phyloP scores from a whole-genome alignment of 2,888 invertebrate genomes.

The Ptychoptera albimana region DNA sequence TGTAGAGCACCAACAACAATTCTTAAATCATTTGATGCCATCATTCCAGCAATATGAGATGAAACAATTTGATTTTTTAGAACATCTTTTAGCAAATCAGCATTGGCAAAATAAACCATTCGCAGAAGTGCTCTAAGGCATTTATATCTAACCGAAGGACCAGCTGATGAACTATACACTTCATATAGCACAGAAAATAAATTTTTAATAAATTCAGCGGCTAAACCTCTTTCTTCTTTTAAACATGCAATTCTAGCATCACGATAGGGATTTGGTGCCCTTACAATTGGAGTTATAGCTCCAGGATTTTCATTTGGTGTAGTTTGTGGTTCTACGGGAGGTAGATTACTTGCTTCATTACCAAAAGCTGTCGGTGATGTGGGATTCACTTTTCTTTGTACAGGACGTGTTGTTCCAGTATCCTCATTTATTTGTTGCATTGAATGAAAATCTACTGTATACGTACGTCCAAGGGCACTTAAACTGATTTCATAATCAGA shows the following conservation, averaged over 20 bases:
- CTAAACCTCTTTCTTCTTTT: conserved; percentile 51
- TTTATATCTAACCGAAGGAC: conserved; percentile 93
- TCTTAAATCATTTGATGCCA: conserved; percentile 90
- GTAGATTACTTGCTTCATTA: too few relatives aligned
- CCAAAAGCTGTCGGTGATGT: conserved; percentile 30
- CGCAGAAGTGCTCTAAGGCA: conserved; percentile 88
- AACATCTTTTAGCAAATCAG: conserved; percentile 65
- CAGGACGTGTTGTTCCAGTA: conserved; percentile 83
- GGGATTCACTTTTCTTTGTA: conserved; percentile 64
- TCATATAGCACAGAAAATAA: conserved; percentile 92
- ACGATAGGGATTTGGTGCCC: conserved; percentile 12
- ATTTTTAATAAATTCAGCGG: conserved; percentile 55
- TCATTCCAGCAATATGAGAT: conserved; percentile 96
- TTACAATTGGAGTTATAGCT: conserved; percentile 8
- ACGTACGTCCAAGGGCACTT: conserved; percentile 81
- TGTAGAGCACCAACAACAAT: conserved; percentile 95
- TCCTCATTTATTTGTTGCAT: conserved; percentile 99
- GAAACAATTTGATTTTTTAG: conserved; percentile 63
- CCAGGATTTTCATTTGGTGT: conserved; percentile 1
- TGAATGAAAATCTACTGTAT: conserved; percentile 89
- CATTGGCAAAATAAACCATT: conserved; percentile 89
- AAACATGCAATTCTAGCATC: conserved; percentile 56
- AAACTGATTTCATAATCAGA: conserved; percentile 93
- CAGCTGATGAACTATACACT: conserved; percentile 96
- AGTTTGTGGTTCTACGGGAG: not conserved